Base-by-base conservation (phyloP, 2,113 vertebrate genomes). In the Plecturocebus donacophilus region DNA sequence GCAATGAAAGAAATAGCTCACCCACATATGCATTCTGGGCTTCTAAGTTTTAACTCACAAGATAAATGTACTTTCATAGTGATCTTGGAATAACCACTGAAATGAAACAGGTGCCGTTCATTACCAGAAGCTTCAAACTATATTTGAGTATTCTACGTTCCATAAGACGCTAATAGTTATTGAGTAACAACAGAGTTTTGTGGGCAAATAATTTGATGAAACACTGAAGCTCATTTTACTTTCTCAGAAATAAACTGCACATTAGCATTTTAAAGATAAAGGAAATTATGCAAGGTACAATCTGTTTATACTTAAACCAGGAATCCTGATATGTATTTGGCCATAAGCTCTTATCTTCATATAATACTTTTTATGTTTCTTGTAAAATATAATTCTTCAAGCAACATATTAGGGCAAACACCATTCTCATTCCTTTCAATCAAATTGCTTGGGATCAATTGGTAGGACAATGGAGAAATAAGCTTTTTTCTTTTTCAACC, bases 1-100 rank as follows among this genome's bases (percentile, higher is more conserved):
- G 73, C 93, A 97, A 77, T 81, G 40, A 89, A 96, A 96, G 58
- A 94, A 92, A 30, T 58, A 71, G 40, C 68, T 97, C 87, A 77
- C 52, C 87, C 87, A 87, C 76, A 23, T 56, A 42, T 70, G n/a
- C n/a, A 93, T 87, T 83, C 83, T 88, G 86, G 73, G 30, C 14
- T 94, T 94, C 56, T 80, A 76, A 89, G 8, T 70, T 95, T 97
- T 87, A 93, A 93, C 71, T 96, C n/a, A 58, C 20, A 76, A 84
- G 58, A 82, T 76, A 96, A 97, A 97, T 76, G 79, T 5, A 70
- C 30, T 97, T 87, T 87, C 17, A 13, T 54, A 45, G 32, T 61
- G 47, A 95, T 75, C 70, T 70, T 45, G n/a, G 20, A 30, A 76
- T 92, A 95, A n/a, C 21, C 40, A 91, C 58, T 96, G 52, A 3